Evolutionary conservation across 2,113 vertebrate genomes (phyloP), one percentile per base, ranked within the genome.

Genomic region (Plotosus lineatus): DNA sequence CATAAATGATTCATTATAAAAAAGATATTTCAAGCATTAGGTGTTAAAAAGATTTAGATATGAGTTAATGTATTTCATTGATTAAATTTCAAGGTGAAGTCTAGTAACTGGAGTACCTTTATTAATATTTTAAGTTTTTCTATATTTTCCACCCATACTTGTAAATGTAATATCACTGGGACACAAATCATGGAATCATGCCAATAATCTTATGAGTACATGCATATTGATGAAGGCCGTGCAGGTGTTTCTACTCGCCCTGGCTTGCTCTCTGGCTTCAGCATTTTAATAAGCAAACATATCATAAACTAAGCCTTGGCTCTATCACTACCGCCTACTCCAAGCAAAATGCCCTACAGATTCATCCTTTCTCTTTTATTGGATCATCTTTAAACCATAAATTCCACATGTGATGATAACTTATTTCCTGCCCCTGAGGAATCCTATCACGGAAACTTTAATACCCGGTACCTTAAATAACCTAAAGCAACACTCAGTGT

Each of bases 301-400:
- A 42, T 65, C 50, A 81, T 84, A 56, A 83, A 84, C 77, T 77
- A 77, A 73, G 58, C 48, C 74, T 77, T 76, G 80, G 74, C 63
- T 79, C 36, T 17, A n/a, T 79, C 66, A 58, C 66, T 58, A 58
- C n/a, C 51, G 4, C 40, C 44, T 71, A 72, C 23, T 46, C 66
- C 53, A 79, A 33, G 44, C 40, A 31, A 55, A 56, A 69, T 69
- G n/a, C 28, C 65, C 65, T 68, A 31, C 10, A 2, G 50, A 69
- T 44, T 79, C n/a, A 58, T 71, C 65, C 69, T 15, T 44, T 79
- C 77, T 69, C 26, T 71, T 72, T 48, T 72, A 58, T 28, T 58
- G 66, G 53, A 50, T 71, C 51, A 58, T 79, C 38, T 58, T 79
- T 58, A 79, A 79, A 58, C 72, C 26, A 79, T 72, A 79, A 55